These are phyloP conservation scores for Doris montereyensis DNA, from an alignment of 2,888 invertebrate genomes.

Conservation along the genomic window DNA sequence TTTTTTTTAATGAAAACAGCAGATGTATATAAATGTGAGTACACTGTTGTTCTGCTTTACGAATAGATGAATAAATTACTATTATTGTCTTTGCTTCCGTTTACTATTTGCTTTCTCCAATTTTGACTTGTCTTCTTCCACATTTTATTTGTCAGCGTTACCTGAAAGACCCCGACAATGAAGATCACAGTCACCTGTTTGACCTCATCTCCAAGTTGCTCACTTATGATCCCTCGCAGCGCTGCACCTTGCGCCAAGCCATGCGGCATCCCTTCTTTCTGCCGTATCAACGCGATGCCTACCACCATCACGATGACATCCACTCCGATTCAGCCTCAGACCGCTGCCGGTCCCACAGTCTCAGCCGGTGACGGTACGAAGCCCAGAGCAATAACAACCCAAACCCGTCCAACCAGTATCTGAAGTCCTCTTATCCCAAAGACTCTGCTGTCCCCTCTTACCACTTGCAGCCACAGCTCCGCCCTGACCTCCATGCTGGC, in stretches of 20 bases:
- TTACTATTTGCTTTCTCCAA: not conserved
- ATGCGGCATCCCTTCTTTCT: conserved; percentile 92
- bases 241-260: conserved; percentile 90
- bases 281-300: conserved; percentile 51
- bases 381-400: conserved; percentile 40
- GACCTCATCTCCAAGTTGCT: conserved; percentile 95
- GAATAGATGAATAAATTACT: not conserved
- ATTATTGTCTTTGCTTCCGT: not conserved
- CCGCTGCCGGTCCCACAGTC: conserved; percentile 66
- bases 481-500: no score
- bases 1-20: not conserved
- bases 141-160: conserved; percentile 82
- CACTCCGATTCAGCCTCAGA: conserved; percentile 50
- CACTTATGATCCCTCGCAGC: conserved; percentile 93
- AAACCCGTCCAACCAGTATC: no score
- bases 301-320: conserved; percentile 44
- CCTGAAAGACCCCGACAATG: conserved; percentile 83
- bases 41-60: no score
- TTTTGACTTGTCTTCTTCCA: no score
- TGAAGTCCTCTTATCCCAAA: no score
- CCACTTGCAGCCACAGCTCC: no score
- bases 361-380: conserved; percentile 63
- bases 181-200: conserved; percentile 93
- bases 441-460: not conserved
- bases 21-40: not conserved